These are phyloP conservation scores for Chaenogobius annularis DNA, from an alignment of 2,113 vertebrate species.

Conservation along the genomic window DNA sequence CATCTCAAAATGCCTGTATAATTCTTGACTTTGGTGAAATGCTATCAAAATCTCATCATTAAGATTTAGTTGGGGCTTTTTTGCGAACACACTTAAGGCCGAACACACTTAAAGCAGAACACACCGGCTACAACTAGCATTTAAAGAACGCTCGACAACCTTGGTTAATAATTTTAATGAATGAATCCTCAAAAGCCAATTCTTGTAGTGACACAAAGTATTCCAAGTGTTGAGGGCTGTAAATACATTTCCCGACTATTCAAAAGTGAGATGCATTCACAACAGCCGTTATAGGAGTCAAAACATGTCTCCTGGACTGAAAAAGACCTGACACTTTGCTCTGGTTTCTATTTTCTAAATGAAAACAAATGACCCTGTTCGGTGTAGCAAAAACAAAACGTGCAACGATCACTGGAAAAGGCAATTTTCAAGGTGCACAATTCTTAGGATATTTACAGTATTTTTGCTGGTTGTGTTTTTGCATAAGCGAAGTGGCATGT, in stretches of 20 bases:
- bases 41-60: no score
- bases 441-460: constrained; percentile 1
- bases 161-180: not conserved
- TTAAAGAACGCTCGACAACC: not conserved
- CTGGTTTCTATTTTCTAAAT: constrained; percentile 40
- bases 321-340: constrained; percentile 26
- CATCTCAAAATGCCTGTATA: not conserved
- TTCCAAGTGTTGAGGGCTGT: no score
- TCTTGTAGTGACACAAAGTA: no score
- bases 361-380: constrained; percentile 52
- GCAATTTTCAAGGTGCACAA: constrained; percentile 40
- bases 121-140: no score
- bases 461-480: not conserved
- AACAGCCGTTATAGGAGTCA: constrained; percentile 20
- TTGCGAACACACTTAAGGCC: no score
- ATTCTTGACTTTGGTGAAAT: not conserved
- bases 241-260: not conserved
- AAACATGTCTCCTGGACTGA: constrained; percentile 42
- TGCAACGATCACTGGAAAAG: constrained; percentile 27
- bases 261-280: not conserved
- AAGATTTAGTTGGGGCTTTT: no score
- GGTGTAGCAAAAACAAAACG: constrained; percentile 29
- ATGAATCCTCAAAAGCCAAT: not conserved
- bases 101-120: no score
- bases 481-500: not conserved